phyloP scores from a whole-genome alignment of 2,113 vertebrate species.

The Coregonus clupeaformis region DNA sequence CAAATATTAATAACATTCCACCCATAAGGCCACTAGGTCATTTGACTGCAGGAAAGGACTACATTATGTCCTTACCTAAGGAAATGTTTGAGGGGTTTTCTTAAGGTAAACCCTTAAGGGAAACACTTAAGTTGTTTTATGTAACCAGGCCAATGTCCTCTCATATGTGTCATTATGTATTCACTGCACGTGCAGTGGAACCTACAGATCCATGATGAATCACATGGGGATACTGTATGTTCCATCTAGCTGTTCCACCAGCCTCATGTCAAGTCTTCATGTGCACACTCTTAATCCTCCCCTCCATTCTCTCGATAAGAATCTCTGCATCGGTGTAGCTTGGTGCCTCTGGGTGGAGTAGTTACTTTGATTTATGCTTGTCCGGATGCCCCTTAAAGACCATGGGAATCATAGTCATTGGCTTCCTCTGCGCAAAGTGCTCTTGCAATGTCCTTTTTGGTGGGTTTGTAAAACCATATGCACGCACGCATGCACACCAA shows the following conservation, averaged over 20 bases:
- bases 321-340: slow-evolving; percentile 20
- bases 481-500: not conserved
- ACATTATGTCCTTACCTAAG: too few species aligned
- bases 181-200: slow-evolving; percentile 14
- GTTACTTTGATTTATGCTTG: not conserved
- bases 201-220: slow-evolving; percentile 28
- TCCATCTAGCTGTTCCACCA: slow-evolving; percentile 3
- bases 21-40: too few species aligned
- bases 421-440: not conserved
- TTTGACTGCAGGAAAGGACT: too few species aligned
- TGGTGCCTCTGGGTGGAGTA: not conserved
- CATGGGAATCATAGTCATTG: too few species aligned
- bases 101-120: too few species aligned
- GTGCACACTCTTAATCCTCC: not conserved
- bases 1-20: too few species aligned
- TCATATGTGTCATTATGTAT: slow-evolving; percentile 13
- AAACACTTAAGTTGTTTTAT: too few species aligned
- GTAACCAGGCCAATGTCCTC: not conserved
- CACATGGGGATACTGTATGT: slow-evolving; percentile 21
- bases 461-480: not conserved
- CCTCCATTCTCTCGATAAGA: not conserved
- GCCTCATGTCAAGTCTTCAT: slow-evolving; percentile 2
- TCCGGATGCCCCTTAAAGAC: not conserved
- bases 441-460: not conserved
- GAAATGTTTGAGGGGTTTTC: too few species aligned